phyloP scores from a whole-genome alignment of 2,113 vertebrate species.

The Grammomys surdaster region DNA sequence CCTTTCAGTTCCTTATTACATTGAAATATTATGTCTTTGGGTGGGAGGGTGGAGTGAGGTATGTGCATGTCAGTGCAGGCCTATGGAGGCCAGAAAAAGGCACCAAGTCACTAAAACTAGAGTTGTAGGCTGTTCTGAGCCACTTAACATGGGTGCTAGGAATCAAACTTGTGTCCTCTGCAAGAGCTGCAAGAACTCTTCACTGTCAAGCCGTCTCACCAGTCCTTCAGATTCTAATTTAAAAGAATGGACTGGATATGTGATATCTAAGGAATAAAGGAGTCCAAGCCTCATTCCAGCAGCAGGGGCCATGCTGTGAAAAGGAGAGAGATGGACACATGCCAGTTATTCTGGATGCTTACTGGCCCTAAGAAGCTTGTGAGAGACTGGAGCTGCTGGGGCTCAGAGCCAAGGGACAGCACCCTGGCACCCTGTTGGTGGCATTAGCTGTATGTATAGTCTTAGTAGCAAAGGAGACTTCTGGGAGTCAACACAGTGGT shows the following conservation, averaged over 20 bases:
- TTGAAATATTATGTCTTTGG: neutral
- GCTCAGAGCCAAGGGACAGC: neutral
- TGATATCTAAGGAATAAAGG: neutral
- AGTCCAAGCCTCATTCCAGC: neutral
- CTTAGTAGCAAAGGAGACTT: neutral
- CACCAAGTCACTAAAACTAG: neutral
- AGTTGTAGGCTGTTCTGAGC: neutral
- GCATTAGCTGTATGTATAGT: neutral
- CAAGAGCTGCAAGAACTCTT: neutral
- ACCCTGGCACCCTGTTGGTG: neutral
- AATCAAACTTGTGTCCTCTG: neutral
- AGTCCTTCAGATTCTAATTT: neutral
- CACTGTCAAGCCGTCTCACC: neutral
- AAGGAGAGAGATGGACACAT: neutral
- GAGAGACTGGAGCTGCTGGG: neutral
- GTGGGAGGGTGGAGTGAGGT: neutral
- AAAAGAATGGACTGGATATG: neutral
- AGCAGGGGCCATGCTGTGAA: neutral
- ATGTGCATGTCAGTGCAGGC: neutral
- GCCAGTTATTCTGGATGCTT: neutral
- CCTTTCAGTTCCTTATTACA: neutral
- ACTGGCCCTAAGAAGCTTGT: neutral
- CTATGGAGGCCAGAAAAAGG: neutral
- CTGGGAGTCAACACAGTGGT: neutral
- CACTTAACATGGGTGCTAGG: neutral